Conservation (phyloP, 2,113 vertebrate genomes). For the Neotoma lepida region DNA sequence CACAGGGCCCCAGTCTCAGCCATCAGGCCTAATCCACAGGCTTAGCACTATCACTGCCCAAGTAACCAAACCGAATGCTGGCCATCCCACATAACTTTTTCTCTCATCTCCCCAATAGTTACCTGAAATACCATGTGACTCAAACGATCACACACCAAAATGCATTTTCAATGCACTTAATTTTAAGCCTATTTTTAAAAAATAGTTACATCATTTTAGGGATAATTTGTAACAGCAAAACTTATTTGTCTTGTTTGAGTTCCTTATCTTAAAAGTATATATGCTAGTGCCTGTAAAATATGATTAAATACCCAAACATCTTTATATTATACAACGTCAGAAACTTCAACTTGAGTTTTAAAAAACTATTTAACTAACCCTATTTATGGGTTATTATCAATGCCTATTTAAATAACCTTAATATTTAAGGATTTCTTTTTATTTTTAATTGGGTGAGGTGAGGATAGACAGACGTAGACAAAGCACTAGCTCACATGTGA, state of each 20-base stretch:
- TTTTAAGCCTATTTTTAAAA: conserved; percentile 13
- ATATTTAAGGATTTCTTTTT: conserved; percentile 36
- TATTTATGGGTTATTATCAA: background rate
- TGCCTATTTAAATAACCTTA: background rate
- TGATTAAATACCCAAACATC: conserved; percentile 37
- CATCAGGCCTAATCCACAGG: background rate
- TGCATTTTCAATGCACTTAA: conserved; percentile 45
- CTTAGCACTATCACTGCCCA: background rate
- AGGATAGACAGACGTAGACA: background rate
- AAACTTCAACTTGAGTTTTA: background rate
- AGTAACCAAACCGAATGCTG: background rate
- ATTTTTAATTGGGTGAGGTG: background rate
- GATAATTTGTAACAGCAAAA: conserved; percentile 16
- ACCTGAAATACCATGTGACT: conserved; percentile 17
- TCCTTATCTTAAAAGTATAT: conserved; percentile 38
- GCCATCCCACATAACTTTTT: background rate
- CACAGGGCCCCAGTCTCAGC: background rate
- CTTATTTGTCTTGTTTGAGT: conserved; percentile 8
- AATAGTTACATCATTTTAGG: conserved; percentile 36
- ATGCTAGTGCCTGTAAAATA: background rate
- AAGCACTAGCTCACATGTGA: background rate
- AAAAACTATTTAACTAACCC: background rate
- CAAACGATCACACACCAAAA: conserved; percentile 36
- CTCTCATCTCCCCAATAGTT: conserved; percentile 36
- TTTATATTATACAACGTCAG: conserved; percentile 9